Conservation (phyloP, 2,113 vertebrate genomes). For the Apodemus sylvaticus region DNA sequence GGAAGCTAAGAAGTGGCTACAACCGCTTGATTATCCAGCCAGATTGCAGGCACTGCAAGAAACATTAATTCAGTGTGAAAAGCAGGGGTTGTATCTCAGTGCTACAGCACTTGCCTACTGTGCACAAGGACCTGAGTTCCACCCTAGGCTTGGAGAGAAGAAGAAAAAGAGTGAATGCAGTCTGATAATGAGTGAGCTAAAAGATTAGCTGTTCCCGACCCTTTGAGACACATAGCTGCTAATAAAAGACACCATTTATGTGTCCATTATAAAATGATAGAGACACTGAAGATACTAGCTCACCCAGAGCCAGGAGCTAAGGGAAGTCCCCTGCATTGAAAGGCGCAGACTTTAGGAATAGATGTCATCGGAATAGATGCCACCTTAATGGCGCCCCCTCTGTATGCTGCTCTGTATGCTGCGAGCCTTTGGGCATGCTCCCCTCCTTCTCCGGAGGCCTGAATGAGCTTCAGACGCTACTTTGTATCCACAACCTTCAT, state of each 20-base stretch:
- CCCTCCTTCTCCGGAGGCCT: too few species aligned
- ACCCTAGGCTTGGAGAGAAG: background rate
- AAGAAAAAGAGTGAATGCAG: background rate
- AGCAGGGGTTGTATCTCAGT: background rate
- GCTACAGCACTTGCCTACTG: background rate
- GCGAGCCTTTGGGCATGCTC: fast-evolving
- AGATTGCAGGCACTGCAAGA: background rate
- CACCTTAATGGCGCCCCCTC: background rate
- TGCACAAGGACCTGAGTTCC: background rate
- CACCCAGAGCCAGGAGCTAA: background rate
- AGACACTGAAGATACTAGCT: background rate
- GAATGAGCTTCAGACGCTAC: too few species aligned
- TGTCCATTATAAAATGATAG: background rate
- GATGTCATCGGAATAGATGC: background rate
- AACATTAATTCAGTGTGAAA: background rate
- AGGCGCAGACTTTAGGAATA: background rate
- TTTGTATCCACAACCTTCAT: background rate
- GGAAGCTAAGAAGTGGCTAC: background rate
- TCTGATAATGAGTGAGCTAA: background rate
- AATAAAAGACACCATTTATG: background rate
- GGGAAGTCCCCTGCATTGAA: background rate
- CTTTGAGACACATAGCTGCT: background rate
- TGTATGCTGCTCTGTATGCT: background rate
- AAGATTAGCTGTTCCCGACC: too few species aligned
- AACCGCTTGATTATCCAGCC: background rate